Percentiles rank a stretch among this genome's conserved stretches.
phyloP scores from a whole-genome alignment of 2,113 vertebrate species.

The Vulpes ferrilata region DNA sequence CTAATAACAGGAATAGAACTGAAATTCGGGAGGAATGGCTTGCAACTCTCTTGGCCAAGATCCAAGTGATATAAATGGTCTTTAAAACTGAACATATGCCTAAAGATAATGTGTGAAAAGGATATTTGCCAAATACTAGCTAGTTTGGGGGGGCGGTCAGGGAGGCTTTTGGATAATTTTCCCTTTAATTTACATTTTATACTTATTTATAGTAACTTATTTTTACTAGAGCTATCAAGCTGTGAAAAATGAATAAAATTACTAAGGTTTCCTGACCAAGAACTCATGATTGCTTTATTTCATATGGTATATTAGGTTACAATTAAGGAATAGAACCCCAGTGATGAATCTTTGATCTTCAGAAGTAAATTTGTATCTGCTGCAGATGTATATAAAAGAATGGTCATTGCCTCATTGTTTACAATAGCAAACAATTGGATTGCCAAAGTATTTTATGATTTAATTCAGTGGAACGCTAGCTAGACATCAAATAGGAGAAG shows the following conservation, averaged over 20 bases:
- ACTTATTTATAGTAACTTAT: slow-evolving; percentile 9
- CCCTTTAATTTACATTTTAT: slow-evolving; percentile 9
- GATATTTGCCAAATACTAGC: not conserved
- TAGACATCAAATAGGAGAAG: not conserved
- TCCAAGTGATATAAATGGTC: not conserved
- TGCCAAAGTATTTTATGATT: slow-evolving; percentile 1
- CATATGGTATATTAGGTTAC: not conserved
- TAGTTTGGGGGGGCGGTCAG: not conserved
- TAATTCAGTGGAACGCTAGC: not conserved
- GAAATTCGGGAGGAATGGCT: not conserved
- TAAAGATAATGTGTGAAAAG: not conserved
- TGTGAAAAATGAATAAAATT: slow-evolving; percentile 64
- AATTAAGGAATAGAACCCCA: not conserved
- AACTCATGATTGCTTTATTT: slow-evolving; percentile 23
- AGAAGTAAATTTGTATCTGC: not conserved
- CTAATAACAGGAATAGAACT: not conserved
- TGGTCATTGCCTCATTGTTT: not conserved
- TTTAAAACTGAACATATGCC: not conserved
- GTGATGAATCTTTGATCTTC: not conserved
- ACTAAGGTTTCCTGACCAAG: not conserved
- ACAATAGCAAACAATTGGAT: not conserved
- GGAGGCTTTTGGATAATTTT: not conserved
- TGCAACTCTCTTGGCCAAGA: not conserved
- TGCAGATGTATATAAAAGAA: not conserved
- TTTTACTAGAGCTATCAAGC: slow-evolving; percentile 63